These are phyloP conservation scores for Selenia dentaria DNA, from an alignment of 2,888 invertebrate genomes.

Conservation along the genomic window DNA sequence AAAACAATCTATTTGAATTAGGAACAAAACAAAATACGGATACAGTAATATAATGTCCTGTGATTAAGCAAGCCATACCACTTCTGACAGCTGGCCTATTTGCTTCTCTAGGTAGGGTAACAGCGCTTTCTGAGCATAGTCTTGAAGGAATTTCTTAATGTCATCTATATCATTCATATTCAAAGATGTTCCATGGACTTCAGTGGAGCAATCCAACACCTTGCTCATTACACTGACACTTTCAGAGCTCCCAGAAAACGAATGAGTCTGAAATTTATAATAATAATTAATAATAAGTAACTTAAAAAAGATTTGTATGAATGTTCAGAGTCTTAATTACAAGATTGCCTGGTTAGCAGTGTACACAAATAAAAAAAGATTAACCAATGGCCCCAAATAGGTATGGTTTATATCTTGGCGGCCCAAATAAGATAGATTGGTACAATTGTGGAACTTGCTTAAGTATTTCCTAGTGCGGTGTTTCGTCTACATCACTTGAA, in stretches of 20 bases:
- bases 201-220: conserved; percentile 69
- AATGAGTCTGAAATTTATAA: conserved; percentile 64
- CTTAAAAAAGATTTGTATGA: too few relatives aligned
- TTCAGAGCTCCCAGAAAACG: conserved; percentile 83
- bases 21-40: neutral
- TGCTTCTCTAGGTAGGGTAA: conserved; percentile 97
- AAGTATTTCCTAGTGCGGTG: too few relatives aligned
- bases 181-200: conserved; percentile 90
- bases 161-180: conserved; percentile 93
- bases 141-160: conserved; percentile 92
- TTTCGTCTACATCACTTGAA: too few relatives aligned
- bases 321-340: too few relatives aligned
- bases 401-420: too few relatives aligned
- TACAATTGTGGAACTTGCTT: too few relatives aligned
- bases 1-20: conserved; percentile 29
- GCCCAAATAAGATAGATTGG: too few relatives aligned
- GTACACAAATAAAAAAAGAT: too few relatives aligned
- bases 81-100: conserved; percentile 91
- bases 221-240: conserved; percentile 84
- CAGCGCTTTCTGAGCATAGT: conserved; percentile 93
- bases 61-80: conserved; percentile 77
- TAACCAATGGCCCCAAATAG: too few relatives aligned
- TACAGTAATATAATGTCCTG: too few relatives aligned
- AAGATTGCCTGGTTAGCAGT: too few relatives aligned
- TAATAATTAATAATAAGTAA: too few relatives aligned